Conservation (phyloP, 2,888 invertebrate genomes). For the Drymonia ruficornis region DNA sequence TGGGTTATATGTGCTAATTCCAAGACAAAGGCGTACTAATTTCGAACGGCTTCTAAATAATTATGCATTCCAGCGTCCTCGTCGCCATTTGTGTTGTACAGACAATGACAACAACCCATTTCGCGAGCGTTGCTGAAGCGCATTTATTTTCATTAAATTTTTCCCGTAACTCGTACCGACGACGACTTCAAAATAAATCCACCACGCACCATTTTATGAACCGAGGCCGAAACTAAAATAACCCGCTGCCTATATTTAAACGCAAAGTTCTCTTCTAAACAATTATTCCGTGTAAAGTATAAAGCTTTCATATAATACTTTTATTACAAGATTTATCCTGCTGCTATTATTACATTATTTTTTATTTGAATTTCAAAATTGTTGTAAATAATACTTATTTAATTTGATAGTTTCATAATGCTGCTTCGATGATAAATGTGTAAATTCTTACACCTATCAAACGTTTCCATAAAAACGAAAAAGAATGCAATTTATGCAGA, state of each 20-base stretch:
- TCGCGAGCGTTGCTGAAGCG: constrained; percentile 14
- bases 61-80: constrained; percentile 50
- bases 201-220: constrained; percentile 65
- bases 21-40: constrained; percentile 51
- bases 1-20: constrained; percentile 32
- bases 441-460: too few relatives aligned
- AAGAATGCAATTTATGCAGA: too few relatives aligned
- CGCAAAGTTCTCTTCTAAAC: constrained; percentile 20
- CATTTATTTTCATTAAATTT: constrained; percentile 54
- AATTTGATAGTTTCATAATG: too few relatives aligned
- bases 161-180: constrained; percentile 60
- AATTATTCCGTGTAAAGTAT: not conserved
- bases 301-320: not conserved
- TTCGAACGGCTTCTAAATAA: constrained; percentile 43
- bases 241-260: constrained; percentile 46
- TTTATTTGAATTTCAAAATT: too few relatives aligned
- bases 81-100: constrained; percentile 33
- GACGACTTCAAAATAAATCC: constrained; percentile 71
- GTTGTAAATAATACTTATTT: too few relatives aligned
- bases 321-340: too few relatives aligned
- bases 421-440: too few relatives aligned
- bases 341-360: too few relatives aligned
- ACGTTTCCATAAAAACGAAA: not conserved
- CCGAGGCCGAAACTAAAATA: constrained; percentile 65
- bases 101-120: constrained; percentile 37